phyloP scores from a whole-genome alignment of 2,797 vertebrate genomes.

The Liasis olivaceus region DNA sequence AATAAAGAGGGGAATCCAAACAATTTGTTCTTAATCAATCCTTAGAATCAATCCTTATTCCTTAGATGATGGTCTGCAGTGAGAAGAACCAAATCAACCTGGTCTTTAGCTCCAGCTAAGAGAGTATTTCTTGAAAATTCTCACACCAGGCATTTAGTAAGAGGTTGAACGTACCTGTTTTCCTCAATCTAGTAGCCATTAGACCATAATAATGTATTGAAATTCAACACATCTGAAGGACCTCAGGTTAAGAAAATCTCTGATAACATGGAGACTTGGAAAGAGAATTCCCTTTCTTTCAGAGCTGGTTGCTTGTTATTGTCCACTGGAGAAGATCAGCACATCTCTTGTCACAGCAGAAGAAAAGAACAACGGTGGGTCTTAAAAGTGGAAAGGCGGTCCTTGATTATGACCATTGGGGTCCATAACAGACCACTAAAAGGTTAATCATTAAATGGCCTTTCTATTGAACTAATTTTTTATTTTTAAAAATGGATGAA shows the following conservation, averaged over 20 bases:
- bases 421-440: constrained; percentile 45
- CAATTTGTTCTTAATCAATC: constrained; percentile 31
- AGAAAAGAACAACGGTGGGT: constrained; percentile 49
- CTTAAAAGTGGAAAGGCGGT: constrained; percentile 54
- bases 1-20: constrained; percentile 34
- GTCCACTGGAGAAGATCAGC: constrained; percentile 43
- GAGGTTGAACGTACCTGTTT: not conserved
- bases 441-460: constrained; percentile 52
- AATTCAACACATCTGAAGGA: no score
- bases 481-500: constrained; percentile 10
- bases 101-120: constrained; percentile 37
- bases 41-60: not conserved
- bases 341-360: constrained; percentile 6
- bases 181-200: not conserved
- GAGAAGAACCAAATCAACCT: constrained; percentile 24
- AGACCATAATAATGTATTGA: not conserved
- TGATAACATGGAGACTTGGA: no score
- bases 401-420: constrained; percentile 60
- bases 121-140: constrained; percentile 32
- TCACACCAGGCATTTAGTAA: constrained; percentile 37
- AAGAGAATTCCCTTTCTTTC: constrained; percentile 53
- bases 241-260: no score
- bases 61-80: not conserved
- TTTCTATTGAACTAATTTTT: constrained; percentile 34
- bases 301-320: constrained; percentile 56